Evolutionary conservation across 2,113 vertebrate genomes (phyloP).

Genomic region (Mugil cephalus): DNA sequence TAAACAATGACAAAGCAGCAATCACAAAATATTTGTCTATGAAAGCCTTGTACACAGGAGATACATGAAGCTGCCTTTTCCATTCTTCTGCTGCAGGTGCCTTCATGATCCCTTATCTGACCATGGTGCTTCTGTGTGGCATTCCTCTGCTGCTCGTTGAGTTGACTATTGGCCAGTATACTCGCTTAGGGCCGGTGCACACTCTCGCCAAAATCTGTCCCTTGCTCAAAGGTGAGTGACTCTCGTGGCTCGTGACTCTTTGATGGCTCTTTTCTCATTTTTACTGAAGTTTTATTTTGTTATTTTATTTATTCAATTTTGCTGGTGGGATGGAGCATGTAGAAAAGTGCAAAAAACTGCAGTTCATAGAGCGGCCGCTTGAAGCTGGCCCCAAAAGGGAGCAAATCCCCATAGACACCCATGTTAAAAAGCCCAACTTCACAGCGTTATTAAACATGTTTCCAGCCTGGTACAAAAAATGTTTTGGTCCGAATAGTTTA

Average conservation of each 20-base stretch:
- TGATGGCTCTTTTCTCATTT: background rate
- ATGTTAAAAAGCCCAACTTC: too few relatives aligned
- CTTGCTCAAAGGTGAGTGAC: conserved; percentile 84
- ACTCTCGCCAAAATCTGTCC: conserved; percentile 82
- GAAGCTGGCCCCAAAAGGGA: too few relatives aligned
- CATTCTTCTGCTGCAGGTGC: conserved; percentile 71
- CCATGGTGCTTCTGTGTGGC: conserved; percentile 83
- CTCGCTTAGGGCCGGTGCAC: conserved; percentile 80
- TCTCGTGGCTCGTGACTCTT: background rate
- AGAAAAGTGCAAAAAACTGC: too few relatives aligned
- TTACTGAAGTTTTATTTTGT: background rate
- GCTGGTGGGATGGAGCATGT: background rate
- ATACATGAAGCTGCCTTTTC: background rate
- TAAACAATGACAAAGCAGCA: background rate
- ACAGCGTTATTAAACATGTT: too few relatives aligned
- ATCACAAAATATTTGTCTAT: too few relatives aligned
- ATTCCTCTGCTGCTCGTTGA: conserved; percentile 84
- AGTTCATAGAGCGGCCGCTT: too few relatives aligned
- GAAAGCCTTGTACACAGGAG: background rate
- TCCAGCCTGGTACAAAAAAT: too few relatives aligned
- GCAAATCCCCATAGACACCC: too few relatives aligned
- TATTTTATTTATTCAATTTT: too few relatives aligned
- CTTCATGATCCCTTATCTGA: conserved; percentile 82
- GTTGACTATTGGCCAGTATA: conserved; percentile 83
- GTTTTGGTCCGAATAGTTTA: too few relatives aligned